Percentiles rank a stretch among this genome's conserved stretches.
Conservation (phyloP, 2,888 invertebrate genomes). For the Caenorhabditis plicata region DNA sequence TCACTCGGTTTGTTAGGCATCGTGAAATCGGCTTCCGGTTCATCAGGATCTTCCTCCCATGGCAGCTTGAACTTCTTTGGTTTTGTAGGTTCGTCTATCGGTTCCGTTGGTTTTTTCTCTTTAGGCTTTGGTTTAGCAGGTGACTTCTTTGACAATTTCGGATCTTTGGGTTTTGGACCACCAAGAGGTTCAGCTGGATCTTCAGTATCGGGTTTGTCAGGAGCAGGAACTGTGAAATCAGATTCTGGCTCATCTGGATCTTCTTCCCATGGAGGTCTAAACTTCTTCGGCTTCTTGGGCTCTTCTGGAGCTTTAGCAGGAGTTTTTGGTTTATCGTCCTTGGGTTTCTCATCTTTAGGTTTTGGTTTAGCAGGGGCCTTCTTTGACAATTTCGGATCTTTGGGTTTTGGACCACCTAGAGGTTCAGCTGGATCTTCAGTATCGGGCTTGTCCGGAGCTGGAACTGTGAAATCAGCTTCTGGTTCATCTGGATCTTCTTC, state of each 20-base stretch:
- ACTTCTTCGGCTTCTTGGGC: slow-evolving; percentile 21
- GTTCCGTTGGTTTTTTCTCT: slow-evolving; percentile 7
- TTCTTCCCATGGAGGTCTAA: slow-evolving; percentile 27
- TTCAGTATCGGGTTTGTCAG: slow-evolving; percentile 33
- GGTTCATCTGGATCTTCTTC: slow-evolving; percentile 23
- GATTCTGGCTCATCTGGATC: slow-evolving; percentile 33
- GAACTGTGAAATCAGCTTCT: slow-evolving; percentile 26
- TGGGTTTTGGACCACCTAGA: slow-evolving; percentile 20
- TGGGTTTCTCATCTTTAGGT: slow-evolving; percentile 14
- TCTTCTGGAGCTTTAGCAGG: slow-evolving; percentile 13
- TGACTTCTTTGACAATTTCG: slow-evolving; percentile 19
- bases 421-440: slow-evolving; percentile 30
- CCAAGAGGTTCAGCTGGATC: slow-evolving; percentile 33
- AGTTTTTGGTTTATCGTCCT: slow-evolving; percentile 1
- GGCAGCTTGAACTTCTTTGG: slow-evolving; percentile 28
- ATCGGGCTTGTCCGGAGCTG: slow-evolving; percentile 20
- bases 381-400: slow-evolving; percentile 29
- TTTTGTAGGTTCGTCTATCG: slow-evolving; percentile 11
- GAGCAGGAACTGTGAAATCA: slow-evolving; percentile 28
- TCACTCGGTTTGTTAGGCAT: slow-evolving; percentile 27
- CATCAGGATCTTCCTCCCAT: slow-evolving; percentile 28
- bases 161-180: slow-evolving; percentile 24
- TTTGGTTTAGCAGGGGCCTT: slow-evolving; percentile 13
- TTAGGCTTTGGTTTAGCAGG: slow-evolving; percentile 7
- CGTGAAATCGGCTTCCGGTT: slow-evolving; percentile 37